Conservation (phyloP, 2,888 invertebrate genomes). For the Noctuana brunneofusca region DNA sequence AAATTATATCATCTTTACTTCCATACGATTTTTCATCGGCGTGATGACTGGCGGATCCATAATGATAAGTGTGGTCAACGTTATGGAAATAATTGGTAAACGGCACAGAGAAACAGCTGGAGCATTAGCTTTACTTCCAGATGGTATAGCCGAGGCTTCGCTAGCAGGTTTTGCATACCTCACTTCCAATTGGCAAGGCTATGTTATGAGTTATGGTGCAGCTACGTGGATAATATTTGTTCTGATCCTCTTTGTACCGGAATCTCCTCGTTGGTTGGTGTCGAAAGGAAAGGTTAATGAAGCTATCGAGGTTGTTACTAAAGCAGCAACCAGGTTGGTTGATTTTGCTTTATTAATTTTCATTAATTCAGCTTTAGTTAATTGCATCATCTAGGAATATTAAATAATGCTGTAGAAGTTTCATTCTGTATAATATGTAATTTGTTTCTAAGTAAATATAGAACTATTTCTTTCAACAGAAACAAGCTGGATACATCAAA, state of each 20-base stretch:
- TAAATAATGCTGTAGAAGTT: no score
- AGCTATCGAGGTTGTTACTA: conserved; percentile 50
- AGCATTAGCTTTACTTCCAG: conserved; percentile 46
- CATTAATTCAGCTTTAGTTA: no score
- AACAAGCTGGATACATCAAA: conserved; percentile 49
- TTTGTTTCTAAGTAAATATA: background rate
- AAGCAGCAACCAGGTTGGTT: conserved; percentile 45
- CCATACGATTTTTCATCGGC: conserved; percentile 85
- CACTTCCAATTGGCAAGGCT: conserved; percentile 52
- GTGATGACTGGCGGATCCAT: conserved; percentile 89
- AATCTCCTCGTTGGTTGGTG: conserved; percentile 65
- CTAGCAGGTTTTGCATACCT: conserved; percentile 54
- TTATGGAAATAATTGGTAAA: conserved; percentile 83
- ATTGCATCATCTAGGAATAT: no score
- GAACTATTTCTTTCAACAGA: conserved; percentile 43
- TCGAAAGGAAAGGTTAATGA: conserved; percentile 50
- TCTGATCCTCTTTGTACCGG: conserved; percentile 52
- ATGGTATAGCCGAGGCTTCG: conserved; percentile 47
- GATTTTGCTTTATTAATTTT: background rate
- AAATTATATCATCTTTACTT: conserved; percentile 78
- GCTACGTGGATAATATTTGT: conserved; percentile 47
- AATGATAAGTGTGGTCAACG: conserved; percentile 72
- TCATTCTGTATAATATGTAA: no score
- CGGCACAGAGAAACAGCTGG: conserved; percentile 63
- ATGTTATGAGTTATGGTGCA: conserved; percentile 46